These are phyloP conservation scores for Peromyscus leucopus DNA, from an alignment of 2,113 vertebrate species.

Conservation along the genomic window DNA sequence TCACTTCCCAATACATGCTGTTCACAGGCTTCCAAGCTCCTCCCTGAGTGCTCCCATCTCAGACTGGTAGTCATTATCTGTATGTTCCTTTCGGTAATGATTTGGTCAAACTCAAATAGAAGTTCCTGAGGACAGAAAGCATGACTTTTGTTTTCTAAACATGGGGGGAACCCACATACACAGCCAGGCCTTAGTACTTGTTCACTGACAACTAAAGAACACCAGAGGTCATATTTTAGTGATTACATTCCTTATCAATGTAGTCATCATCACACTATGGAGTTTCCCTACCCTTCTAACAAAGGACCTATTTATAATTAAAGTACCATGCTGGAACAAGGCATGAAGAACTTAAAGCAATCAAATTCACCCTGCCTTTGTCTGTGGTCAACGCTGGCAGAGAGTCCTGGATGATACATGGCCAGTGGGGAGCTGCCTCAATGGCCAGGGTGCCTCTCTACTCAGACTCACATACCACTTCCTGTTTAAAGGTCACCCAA, in stretches of 20 bases:
- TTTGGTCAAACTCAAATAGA: conserved; percentile 21
- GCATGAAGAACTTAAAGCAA: not conserved
- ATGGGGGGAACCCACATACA: not conserved
- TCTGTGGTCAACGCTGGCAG: not conserved
- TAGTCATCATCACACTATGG: not conserved
- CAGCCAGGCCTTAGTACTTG: conserved; percentile 23
- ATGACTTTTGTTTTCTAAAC: conserved; percentile 18
- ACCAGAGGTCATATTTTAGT: conserved; percentile 20
- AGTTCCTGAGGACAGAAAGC: conserved; percentile 32
- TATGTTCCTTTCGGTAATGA: not conserved
- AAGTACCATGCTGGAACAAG: not conserved
- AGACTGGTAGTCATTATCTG: not conserved
- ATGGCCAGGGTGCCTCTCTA: not conserved
- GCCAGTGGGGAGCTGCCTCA: not conserved
- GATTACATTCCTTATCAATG: not conserved
- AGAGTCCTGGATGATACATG: not conserved
- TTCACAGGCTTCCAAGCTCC: not conserved
- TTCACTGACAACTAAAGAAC: not conserved
- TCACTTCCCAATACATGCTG: not conserved
- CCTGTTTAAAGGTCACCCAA: not conserved
- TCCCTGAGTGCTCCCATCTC: accelerated
- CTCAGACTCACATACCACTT: not conserved
- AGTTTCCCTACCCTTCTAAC: conserved; percentile 40
- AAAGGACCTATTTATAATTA: conserved; percentile 60
- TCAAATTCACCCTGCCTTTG: not conserved